Conservation (phyloP, 2,113 vertebrate genomes). For the Scomber colias region DNA sequence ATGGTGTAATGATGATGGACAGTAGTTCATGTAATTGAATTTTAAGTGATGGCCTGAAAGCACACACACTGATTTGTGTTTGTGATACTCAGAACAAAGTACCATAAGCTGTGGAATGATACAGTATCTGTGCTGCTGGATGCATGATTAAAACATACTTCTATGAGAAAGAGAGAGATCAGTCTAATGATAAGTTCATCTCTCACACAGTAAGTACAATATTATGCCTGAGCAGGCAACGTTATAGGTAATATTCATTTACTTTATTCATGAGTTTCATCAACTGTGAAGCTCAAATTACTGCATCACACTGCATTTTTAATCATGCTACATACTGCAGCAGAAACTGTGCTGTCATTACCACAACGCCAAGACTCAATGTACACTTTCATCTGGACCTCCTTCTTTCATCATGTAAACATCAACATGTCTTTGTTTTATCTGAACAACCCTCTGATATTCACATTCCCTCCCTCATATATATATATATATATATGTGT, state of each 20-base stretch:
- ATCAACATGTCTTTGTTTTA: too few relatives aligned
- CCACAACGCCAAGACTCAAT: background rate
- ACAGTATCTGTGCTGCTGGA: slow-evolving; percentile 29
- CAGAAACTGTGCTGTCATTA: background rate
- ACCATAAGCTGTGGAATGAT: slow-evolving; percentile 2
- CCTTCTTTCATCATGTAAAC: background rate
- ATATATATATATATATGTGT: too few relatives aligned
- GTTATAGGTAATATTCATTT: slow-evolving; percentile 77
- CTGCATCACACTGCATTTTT: slow-evolving; percentile 73
- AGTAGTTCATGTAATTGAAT: slow-evolving; percentile 14
- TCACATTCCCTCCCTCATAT: too few relatives aligned
- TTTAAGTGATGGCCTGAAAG: background rate
- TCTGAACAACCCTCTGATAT: too few relatives aligned
- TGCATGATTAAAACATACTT: slow-evolving; percentile 52
- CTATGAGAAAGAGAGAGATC: slow-evolving; percentile 40
- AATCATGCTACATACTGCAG: slow-evolving; percentile 58
- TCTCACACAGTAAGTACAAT: slow-evolving; percentile 60
- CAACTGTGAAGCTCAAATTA: slow-evolving; percentile 79
- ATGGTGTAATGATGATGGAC: slow-evolving; percentile 18
- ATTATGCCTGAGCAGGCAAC: slow-evolving; percentile 75
- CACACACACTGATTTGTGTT: background rate
- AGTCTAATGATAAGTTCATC: slow-evolving; percentile 71
- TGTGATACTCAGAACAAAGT: background rate
- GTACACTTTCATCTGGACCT: background rate
- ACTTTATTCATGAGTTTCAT: slow-evolving; percentile 80